Evolutionary conservation across 2,797 vertebrate genomes (phyloP).

Genomic region (Vespertilio murinus): DNA sequence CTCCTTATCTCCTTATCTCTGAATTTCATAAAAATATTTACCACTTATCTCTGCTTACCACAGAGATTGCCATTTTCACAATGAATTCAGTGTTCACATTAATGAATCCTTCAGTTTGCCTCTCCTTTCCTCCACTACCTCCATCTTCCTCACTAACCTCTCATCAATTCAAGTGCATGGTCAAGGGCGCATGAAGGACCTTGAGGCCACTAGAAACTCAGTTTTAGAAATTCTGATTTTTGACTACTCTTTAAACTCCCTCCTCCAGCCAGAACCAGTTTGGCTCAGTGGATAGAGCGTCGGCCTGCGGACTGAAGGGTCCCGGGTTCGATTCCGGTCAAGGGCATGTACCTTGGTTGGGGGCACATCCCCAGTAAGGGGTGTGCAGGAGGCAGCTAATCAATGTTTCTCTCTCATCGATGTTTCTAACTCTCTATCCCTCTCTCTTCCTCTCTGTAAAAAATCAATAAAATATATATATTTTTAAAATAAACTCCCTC

Average conservation of each 20-base stretch:
- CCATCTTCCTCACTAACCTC: neutral
- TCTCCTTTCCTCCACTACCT: conserved; percentile 28
- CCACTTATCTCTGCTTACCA: conserved; percentile 28
- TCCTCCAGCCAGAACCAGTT: no score
- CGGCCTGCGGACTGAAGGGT: no score
- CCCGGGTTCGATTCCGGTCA: no score
- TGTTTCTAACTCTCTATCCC: no score
- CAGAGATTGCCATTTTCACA: conserved; percentile 28
- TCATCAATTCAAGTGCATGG: neutral
- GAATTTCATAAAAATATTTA: conserved; percentile 41
- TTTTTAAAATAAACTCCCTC: no score
- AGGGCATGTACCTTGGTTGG: no score
- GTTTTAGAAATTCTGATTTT: neutral
- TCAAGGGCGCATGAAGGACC: neutral
- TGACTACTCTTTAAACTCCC: neutral
- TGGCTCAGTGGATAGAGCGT: no score
- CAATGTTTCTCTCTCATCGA: no score
- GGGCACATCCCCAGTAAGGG: no score
- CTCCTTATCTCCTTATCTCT: conserved; percentile 21
- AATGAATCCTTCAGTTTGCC: conserved; percentile 1
- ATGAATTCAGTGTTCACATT: neutral
- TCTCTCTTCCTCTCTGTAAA: no score
- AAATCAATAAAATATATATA: no score
- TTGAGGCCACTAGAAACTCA: neutral
- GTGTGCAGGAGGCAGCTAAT: no score